Conservation (phyloP, 2,888 invertebrate genomes). For the Spatulosminthurus flaviceps region DNA sequence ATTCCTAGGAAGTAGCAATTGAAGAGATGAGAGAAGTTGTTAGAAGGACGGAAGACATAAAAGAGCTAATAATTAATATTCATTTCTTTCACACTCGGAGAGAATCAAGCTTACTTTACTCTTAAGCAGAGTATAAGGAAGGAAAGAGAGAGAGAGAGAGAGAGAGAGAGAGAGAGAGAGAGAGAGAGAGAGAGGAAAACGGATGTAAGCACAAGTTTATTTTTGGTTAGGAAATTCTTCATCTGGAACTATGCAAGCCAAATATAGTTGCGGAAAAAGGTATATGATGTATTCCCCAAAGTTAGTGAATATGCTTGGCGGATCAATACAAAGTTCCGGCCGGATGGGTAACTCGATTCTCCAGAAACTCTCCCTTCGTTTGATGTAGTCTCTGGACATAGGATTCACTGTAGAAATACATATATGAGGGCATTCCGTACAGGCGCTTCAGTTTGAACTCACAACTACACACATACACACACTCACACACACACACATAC, state of each 20-base stretch:
- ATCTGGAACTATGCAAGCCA: neutral
- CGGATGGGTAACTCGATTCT: conserved; percentile 19
- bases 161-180: too few species aligned
- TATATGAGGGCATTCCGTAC: neutral
- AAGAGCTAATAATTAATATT: too few species aligned
- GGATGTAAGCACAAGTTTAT: conserved; percentile 1
- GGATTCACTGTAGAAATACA: conserved; percentile 9
- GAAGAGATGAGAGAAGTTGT: too few species aligned
- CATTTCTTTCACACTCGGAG: too few species aligned
- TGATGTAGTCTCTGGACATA: conserved; percentile 26
- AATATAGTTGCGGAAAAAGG: conserved; percentile 12
- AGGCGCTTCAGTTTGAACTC: neutral
- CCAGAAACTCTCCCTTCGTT: conserved; percentile 2
- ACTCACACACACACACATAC: too few species aligned
- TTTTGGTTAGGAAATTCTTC: conserved; percentile 1
- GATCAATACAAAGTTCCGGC: conserved; percentile 30
- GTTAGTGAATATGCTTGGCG: conserved; percentile 9
- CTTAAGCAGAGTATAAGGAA: too few species aligned
- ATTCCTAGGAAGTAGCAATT: too few species aligned
- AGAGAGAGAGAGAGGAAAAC: too few species aligned
- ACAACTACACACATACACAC: too few species aligned
- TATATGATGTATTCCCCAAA: conserved; percentile 3
- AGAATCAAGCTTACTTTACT: too few species aligned
- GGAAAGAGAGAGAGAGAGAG: too few species aligned
- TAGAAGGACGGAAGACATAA: too few species aligned